Percentiles rank a stretch among this genome's conserved stretches.
These are phyloP conservation scores for Copidosoma aretas DNA, from an alignment of 2,888 invertebrate genomes.

Conservation along the genomic window DNA sequence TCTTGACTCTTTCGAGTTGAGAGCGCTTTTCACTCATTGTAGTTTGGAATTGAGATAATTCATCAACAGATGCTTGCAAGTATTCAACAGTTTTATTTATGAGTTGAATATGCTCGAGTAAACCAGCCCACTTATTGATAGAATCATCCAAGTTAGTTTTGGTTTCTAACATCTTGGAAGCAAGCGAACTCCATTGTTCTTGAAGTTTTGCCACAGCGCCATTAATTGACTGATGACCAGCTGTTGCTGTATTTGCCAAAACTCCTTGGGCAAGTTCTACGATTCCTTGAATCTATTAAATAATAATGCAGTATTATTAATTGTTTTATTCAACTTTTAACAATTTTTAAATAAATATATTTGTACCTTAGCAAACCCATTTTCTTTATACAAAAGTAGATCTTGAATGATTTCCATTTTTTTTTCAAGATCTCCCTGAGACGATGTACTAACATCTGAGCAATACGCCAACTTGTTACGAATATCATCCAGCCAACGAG, in stretches of 20 bases:
- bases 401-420: constrained; percentile 87
- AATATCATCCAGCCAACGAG: constrained; percentile 83
- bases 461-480: constrained; percentile 86
- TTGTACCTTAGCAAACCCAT: constrained; percentile 84
- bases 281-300: constrained; percentile 69
- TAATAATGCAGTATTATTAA: background rate
- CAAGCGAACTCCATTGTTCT: constrained; percentile 87
- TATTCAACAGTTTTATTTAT: constrained; percentile 82
- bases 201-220: constrained; percentile 82
- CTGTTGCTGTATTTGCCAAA: constrained; percentile 86
- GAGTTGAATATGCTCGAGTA: constrained; percentile 85
- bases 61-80: constrained; percentile 76
- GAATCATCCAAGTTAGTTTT: constrained; percentile 87
- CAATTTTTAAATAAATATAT: background rate
- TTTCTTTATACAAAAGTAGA: constrained; percentile 87
- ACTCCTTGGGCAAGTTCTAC: constrained; percentile 92
- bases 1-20: constrained; percentile 84
- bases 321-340: background rate
- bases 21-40: constrained; percentile 86
- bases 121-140: constrained; percentile 89
- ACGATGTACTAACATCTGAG: constrained; percentile 80
- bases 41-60: constrained; percentile 77
- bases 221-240: constrained; percentile 87
- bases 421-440: constrained; percentile 84
- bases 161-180: constrained; percentile 88